Conservation (phyloP, 1,140 invertebrate genomes). For the Zaprionus vittiger region DNA sequence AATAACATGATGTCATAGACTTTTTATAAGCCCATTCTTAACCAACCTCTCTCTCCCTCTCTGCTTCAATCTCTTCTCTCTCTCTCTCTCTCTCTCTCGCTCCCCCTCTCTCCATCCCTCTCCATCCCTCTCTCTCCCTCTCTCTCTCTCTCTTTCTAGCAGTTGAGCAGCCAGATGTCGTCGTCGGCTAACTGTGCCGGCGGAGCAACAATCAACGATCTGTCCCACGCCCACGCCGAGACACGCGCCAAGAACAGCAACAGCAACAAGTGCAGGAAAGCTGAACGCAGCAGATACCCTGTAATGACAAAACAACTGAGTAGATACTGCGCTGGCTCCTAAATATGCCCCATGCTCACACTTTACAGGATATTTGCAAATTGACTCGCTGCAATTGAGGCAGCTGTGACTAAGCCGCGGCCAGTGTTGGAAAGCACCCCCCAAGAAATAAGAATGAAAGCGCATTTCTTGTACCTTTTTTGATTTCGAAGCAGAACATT, state of each 20-base stretch:
- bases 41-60: background rate
- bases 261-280: conserved; percentile 3
- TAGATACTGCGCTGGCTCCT: too few species aligned
- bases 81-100: background rate
- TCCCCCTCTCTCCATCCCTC: too few species aligned
- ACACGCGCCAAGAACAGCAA: conserved; percentile 72
- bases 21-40: conserved; percentile 71
- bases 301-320: background rate
- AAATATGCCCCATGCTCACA: background rate
- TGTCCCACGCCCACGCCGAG: conserved; percentile 73
- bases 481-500: conserved; percentile 60
- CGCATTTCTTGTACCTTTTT: conserved; percentile 38
- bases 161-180: conserved; percentile 39
- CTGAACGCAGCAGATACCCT: conserved; percentile 4
- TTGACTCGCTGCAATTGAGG: conserved; percentile 26
- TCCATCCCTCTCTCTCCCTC: too few species aligned
- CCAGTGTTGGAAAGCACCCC: conserved; percentile 14
- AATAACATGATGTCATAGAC: conserved; percentile 74
- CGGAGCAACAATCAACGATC: conserved; percentile 40
- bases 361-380: conserved; percentile 10
- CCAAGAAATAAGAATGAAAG: conserved; percentile 12
- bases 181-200: conserved; percentile 20
- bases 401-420: conserved; percentile 36
- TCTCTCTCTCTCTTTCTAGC: background rate
- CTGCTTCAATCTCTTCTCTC: background rate